Percentiles rank a stretch among this genome's conserved stretches.
phyloP scores from a whole-genome alignment of 2,797 vertebrate genomes.

The Sebastes jordani region DNA sequence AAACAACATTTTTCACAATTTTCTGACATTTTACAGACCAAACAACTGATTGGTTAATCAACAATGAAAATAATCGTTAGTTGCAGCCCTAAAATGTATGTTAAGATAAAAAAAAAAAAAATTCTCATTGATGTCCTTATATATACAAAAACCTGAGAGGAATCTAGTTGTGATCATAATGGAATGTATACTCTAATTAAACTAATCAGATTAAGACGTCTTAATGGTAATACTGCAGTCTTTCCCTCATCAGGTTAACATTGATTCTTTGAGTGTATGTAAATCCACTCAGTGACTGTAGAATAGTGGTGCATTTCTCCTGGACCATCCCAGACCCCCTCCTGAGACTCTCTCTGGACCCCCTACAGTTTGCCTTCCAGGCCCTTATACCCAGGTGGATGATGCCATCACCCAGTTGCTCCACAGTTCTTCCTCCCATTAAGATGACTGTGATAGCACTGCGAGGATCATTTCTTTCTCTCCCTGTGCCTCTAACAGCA shows the following conservation, averaged over 20 bases:
- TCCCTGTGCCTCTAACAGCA: conserved; percentile 7
- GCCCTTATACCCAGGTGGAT: not conserved
- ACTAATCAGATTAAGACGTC: conserved; percentile 16
- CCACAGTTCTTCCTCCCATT: conserved; percentile 21
- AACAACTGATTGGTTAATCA: not conserved
- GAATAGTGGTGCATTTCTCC: conserved; percentile 1
- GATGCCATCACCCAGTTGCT: not conserved
- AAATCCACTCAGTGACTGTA: conserved; percentile 19
- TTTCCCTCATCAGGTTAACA: conserved; percentile 29
- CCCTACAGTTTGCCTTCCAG: not conserved
- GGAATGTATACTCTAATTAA: not conserved
- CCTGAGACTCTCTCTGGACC: not conserved
- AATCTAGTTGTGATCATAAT: not conserved
- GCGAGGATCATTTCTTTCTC: not conserved
- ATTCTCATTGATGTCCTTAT: not conserved
- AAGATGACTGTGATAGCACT: conserved; percentile 13
- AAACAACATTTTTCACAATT: not conserved
- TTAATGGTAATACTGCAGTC: conserved; percentile 7
- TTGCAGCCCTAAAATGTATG: not conserved
- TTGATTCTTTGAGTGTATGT: conserved; percentile 45
- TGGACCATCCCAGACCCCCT: not conserved
- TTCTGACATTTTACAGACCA: not conserved
- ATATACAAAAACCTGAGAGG: not conserved
- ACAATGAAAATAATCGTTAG: not conserved
- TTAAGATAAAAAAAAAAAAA: not conserved